These are phyloP conservation scores for Xerus inauris DNA, from an alignment of 2,113 vertebrate genomes.

Conservation along the genomic window DNA sequence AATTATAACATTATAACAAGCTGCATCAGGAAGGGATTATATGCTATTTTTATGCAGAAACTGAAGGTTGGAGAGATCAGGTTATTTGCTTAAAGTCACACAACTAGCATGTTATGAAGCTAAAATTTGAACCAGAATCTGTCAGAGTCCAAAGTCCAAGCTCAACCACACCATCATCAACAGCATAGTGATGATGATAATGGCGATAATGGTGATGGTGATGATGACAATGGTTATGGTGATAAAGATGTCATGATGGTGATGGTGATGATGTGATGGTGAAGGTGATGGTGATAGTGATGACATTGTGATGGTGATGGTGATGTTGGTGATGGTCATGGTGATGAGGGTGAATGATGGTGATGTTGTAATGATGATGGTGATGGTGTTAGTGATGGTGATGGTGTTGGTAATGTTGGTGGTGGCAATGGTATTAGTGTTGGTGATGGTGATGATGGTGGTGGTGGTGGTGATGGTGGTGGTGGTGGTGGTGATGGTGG, in stretches of 20 bases:
- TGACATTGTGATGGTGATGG: too few species aligned
- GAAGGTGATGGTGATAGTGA: rapidly evolving
- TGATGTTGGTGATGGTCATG: neutral
- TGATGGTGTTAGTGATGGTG: neutral
- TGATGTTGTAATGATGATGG: neutral
- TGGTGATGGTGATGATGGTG: neutral
- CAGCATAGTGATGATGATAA: neutral
- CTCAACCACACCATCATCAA: neutral
- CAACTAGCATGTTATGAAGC: neutral
- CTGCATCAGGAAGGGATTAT: neutral
- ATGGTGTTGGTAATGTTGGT: neutral
- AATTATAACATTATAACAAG: neutral
- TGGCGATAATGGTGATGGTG: neutral
- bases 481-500: rapidly evolving
- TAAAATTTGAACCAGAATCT: neutral
- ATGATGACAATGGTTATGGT: neutral
- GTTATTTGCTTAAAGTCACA: neutral
- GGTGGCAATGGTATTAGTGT: rapidly evolving
- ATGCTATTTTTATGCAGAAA: too few species aligned
- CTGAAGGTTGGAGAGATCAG: too few species aligned
- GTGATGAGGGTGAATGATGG: neutral
- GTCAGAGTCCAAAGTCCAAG: neutral
- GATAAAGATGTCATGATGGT: neutral
- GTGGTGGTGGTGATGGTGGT: rapidly evolving
- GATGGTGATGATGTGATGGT: neutral